Percentiles rank a stretch among this genome's conserved stretches.
These are phyloP conservation scores for Luperina testacea DNA, from an alignment of 2,888 invertebrate genomes.

Conservation along the genomic window DNA sequence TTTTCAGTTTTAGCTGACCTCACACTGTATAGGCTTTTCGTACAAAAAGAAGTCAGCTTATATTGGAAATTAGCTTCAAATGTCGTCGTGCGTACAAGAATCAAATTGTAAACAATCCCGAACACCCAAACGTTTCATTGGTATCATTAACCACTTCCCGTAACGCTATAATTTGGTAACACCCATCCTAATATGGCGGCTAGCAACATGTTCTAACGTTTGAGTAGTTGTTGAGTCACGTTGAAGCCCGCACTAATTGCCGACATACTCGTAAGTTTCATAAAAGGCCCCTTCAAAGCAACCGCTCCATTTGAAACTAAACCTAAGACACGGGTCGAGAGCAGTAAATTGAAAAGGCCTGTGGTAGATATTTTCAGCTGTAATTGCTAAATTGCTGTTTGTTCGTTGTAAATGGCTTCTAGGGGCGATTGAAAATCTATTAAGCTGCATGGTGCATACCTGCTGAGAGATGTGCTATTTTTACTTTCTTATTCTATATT, in stretches of 20 bases:
- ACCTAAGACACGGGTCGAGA: slow-evolving; percentile 34
- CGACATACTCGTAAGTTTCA: slow-evolving; percentile 54
- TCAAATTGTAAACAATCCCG: slow-evolving; percentile 21
- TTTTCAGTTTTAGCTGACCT: not conserved
- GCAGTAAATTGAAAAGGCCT: slow-evolving; percentile 51
- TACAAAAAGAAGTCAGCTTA: not conserved
- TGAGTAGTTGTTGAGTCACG: slow-evolving; percentile 52
- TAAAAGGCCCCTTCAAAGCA: slow-evolving; percentile 62
- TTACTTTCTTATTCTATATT: no score
- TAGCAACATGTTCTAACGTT: slow-evolving; percentile 40
- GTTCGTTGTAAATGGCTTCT: slow-evolving; percentile 35
- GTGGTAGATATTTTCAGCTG: slow-evolving; percentile 34
- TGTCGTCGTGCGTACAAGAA: not conserved
- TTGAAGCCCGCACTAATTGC: slow-evolving; percentile 59
- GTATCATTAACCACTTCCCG: slow-evolving; percentile 32
- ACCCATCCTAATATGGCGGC: slow-evolving; percentile 27
- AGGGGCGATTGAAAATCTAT: slow-evolving; percentile 17
- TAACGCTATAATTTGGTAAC: slow-evolving; percentile 37
- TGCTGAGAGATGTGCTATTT: not conserved
- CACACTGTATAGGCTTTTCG: not conserved
- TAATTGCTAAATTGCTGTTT: slow-evolving; percentile 46
- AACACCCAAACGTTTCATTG: slow-evolving; percentile 30
- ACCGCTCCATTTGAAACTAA: slow-evolving; percentile 56
- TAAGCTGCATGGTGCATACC: not conserved
- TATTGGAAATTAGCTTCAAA: not conserved